Percentiles rank a stretch among this genome's conserved stretches.
phyloP scores from a whole-genome alignment of 2,888 invertebrate species.

The Ormyrus pomaceus region DNA sequence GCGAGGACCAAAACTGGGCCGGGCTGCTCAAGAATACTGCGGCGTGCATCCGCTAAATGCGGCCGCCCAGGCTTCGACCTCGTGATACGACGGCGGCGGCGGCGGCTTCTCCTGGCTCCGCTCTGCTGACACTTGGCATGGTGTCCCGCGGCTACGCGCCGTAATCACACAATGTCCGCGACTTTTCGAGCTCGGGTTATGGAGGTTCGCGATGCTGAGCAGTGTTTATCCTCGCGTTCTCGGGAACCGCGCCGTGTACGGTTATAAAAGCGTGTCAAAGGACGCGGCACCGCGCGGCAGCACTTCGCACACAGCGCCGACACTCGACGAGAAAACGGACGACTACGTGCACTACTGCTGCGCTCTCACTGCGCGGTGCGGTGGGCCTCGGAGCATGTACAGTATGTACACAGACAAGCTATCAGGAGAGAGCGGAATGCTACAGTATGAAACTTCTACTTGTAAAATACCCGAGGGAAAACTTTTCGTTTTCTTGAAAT shows the following conservation, averaged over 20 bases:
- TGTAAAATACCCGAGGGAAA: too few relatives aligned
- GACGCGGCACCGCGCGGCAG: conserved; percentile 62
- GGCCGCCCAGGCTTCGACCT: conserved; percentile 7
- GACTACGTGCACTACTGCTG: conserved; percentile 18
- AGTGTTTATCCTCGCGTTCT: conserved; percentile 28
- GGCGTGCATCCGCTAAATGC: conserved; percentile 40
- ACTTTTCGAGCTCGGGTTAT: neutral
- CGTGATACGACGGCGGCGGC: neutral
- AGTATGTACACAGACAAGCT: too few relatives aligned
- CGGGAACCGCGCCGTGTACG: conserved; percentile 17
- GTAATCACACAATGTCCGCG: conserved; percentile 44
- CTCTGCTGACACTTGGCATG: conserved; percentile 63
- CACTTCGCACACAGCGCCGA: neutral
- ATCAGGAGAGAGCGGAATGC: too few relatives aligned
- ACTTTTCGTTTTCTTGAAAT: too few relatives aligned
- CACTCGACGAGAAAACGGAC: conserved; percentile 17
- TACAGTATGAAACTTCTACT: too few relatives aligned
- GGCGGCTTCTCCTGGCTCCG: conserved; percentile 27
- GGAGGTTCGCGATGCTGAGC: neutral
- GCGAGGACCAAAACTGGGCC: neutral
- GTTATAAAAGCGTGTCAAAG: conserved; percentile 66
- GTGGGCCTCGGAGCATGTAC: too few relatives aligned
- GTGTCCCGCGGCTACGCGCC: conserved; percentile 57
- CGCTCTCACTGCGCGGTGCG: neutral
- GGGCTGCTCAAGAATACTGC: neutral